Evolutionary conservation across 2,113 vertebrate genomes (phyloP).

Genomic region (Hyperoodon ampullatus): DNA sequence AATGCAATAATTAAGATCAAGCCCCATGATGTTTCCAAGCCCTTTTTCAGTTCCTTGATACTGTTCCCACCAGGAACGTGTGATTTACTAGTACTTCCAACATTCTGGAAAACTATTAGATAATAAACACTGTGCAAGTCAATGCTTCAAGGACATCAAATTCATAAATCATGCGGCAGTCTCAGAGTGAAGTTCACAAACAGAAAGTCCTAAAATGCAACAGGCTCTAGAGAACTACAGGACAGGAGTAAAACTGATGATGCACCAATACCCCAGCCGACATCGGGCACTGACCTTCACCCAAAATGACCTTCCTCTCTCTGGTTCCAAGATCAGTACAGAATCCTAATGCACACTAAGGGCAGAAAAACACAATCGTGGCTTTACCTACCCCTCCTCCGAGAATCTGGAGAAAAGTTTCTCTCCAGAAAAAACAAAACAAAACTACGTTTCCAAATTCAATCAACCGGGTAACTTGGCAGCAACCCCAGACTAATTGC

Average conservation of each 20-base stretch:
- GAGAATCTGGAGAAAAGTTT: slow-evolving; percentile 28
- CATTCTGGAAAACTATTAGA: slow-evolving; percentile 43
- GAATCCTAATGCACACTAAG: not conserved
- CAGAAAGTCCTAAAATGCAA: not conserved
- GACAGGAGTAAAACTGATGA: not conserved
- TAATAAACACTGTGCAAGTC: slow-evolving; percentile 17
- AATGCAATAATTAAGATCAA: slow-evolving; percentile 55
- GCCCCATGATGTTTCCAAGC: not conserved
- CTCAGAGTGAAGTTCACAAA: not conserved
- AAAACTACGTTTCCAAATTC: slow-evolving; percentile 56
- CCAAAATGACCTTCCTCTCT: slow-evolving; percentile 75
- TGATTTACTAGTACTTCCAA: slow-evolving; percentile 36
- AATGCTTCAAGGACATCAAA: slow-evolving; percentile 17
- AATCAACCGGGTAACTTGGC: slow-evolving; percentile 37
- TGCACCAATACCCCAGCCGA: not conserved
- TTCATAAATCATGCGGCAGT: slow-evolving; percentile 3
- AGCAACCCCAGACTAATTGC: not conserved
- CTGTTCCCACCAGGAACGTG: not conserved
- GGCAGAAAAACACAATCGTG: not conserved
- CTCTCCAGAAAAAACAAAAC: slow-evolving; percentile 53
- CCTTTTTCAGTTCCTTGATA: not conserved
- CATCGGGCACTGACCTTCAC: slow-evolving; percentile 74
- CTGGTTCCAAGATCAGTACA: slow-evolving; percentile 45
- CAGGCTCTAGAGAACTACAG: not conserved
- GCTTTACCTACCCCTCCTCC: not conserved